Evolutionary conservation across 2,797 vertebrate genomes (phyloP).

Genomic region (Sorex maritimensis): DNA sequence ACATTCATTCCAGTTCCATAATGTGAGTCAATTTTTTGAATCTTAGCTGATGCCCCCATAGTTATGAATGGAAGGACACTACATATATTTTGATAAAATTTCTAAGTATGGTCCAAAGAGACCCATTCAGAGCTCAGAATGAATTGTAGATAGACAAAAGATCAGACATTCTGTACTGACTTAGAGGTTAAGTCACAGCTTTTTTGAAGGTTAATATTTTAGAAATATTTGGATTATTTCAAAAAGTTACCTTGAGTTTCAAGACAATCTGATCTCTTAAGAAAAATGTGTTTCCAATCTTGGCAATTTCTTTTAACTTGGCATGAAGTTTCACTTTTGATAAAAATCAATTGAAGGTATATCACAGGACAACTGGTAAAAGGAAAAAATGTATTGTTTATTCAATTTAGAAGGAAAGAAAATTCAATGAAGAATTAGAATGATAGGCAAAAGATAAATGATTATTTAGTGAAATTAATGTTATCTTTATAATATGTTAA

Average conservation of each 20-base stretch:
- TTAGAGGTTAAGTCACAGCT: background rate
- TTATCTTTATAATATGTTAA: background rate
- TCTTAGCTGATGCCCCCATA: background rate
- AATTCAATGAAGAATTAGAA: constrained; percentile 45
- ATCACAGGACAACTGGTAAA: constrained; percentile 46
- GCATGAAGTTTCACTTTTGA: constrained; percentile 39
- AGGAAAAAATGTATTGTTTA: constrained; percentile 29
- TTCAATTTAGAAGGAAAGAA: background rate
- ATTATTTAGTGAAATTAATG: constrained; percentile 23
- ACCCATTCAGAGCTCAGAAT: background rate
- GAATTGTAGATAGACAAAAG: constrained; percentile 45
- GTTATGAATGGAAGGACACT: background rate
- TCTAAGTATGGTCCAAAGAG: constrained; percentile 14
- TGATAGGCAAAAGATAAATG: constrained; percentile 26
- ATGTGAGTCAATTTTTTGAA: constrained; percentile 31
- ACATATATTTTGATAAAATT: constrained; percentile 56
- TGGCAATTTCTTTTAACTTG: constrained; percentile 49
- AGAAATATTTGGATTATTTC: constrained; percentile 65
- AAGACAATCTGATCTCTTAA: constrained; percentile 50
- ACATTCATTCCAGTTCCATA: constrained; percentile 42
- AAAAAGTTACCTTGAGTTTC: constrained; percentile 70
- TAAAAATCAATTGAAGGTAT: constrained; percentile 51
- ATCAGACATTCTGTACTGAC: background rate
- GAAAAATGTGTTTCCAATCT: constrained; percentile 34
- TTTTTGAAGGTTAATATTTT: constrained; percentile 41